Conservation (phyloP, 1,140 invertebrate species). For the Halesus radiatus region DNA sequence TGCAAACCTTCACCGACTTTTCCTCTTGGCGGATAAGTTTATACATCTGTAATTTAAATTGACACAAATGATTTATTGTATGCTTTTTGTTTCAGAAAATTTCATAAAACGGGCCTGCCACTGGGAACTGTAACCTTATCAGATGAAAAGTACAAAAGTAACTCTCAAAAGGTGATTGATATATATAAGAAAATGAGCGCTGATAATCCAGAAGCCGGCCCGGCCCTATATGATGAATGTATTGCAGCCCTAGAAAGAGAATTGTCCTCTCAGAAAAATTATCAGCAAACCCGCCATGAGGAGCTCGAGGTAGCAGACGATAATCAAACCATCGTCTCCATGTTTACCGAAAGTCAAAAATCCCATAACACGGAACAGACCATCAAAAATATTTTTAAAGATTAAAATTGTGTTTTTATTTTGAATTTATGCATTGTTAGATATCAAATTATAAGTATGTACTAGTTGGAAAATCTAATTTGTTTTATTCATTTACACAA, state of each 20-base stretch:
- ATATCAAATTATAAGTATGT: too few species aligned
- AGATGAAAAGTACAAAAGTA: slow-evolving; percentile 65
- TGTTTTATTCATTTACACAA: too few species aligned
- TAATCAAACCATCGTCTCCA: slow-evolving; percentile 55
- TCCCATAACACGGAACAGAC: slow-evolving; percentile 6
- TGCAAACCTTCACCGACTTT: too few species aligned
- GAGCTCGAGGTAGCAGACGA: not conserved
- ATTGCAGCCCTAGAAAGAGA: slow-evolving; percentile 57
- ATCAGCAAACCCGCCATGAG: not conserved
- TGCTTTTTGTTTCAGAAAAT: slow-evolving; percentile 70
- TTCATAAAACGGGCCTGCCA: slow-evolving; percentile 72
- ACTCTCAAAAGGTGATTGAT: slow-evolving; percentile 73
- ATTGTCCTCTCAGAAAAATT: slow-evolving; percentile 40
- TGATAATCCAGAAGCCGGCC: slow-evolving; percentile 68
- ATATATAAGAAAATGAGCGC: slow-evolving; percentile 71
- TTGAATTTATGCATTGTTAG: not conserved
- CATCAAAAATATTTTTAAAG: slow-evolving; percentile 66
- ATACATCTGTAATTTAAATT: too few species aligned
- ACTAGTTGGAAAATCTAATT: too few species aligned
- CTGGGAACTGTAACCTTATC: slow-evolving; percentile 69
- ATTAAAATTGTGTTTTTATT: slow-evolving; percentile 36
- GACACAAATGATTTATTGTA: too few species aligned
- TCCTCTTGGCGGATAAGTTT: too few species aligned
- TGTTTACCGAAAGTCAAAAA: slow-evolving; percentile 59
- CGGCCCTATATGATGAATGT: slow-evolving; percentile 65